Base-by-base conservation (phyloP, 2,113 vertebrate genomes). In the Argyrosomus japonicus region DNA sequence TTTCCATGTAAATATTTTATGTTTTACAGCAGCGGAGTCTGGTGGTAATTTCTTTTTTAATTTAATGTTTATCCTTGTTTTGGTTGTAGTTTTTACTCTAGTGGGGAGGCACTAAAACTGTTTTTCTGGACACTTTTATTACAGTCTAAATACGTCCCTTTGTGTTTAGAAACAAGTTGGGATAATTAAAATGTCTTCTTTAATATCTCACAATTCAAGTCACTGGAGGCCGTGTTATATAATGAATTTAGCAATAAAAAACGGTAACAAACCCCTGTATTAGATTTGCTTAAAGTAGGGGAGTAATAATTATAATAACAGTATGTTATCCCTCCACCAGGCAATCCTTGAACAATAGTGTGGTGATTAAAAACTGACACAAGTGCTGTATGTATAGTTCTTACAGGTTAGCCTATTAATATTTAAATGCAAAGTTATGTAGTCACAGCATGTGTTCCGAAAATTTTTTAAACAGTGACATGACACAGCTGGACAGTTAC, bases 181-280 rank as follows among this genome's bases (percentile, higher is more conserved):
- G 18, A 68, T 84, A 75, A 86, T 86, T 84, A 82, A 90, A 89
- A 77, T 77, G 81, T 83, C 82, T 74, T 36, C 48, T 88, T 76
- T 68, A 81, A 68, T 87, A 61, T 69, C 40, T 58, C 5, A 25
- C 27, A 4, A 85, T 79, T 77, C 72, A 73, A 68, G 72, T 62
- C 45, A 57, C 48, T 60, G 18, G 57, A 75, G 70, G 43, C 58
- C 53, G n/a, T 65, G 48, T 15, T 81, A 43, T 61, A 29, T 71
- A 50, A 84, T 78, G 65, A 65, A 72, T 82, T 84, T 36, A 79
- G 54, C 23, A 40, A 58, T 76, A 56, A 36, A 72, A 77, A 58
- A 9, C 48, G 43, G 23, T 27, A 74, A 81, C 64, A 77, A 77
- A 86, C 50, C 78, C 19, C 6, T 25, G 60, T 61, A 65, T 83